Evolutionary conservation across 2,888 invertebrate species (phyloP).

Genomic region (Aricia artaxerxes): DNA sequence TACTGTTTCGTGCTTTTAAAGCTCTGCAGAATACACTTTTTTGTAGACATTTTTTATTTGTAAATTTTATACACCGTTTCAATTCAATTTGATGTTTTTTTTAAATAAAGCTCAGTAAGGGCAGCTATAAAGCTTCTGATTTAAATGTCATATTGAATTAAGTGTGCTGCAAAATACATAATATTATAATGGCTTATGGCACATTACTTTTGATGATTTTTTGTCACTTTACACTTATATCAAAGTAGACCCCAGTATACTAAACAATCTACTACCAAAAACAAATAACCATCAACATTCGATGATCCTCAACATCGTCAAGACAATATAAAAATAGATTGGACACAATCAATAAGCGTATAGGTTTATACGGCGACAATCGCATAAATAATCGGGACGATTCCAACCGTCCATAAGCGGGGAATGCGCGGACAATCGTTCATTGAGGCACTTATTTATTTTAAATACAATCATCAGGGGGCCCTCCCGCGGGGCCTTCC

Average conservation of each 20-base stretch:
- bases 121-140: no score
- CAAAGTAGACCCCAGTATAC: background rate
- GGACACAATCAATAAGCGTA: conserved; percentile 9
- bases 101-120: no score
- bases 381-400: conserved; percentile 61
- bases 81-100: no score
- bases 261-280: background rate
- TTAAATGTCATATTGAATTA: no score
- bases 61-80: no score
- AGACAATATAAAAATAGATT: conserved; percentile 30
- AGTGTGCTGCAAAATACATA: no score
- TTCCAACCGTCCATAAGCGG: conserved; percentile 60
- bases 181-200: no score
- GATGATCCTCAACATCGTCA: background rate
- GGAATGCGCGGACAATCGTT: conserved; percentile 75
- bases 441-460: conserved; percentile 81
- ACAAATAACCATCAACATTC: background rate
- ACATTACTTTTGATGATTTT: background rate
- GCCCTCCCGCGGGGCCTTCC: conserved; percentile 70
- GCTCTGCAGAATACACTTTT: no score
- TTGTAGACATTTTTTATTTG: no score
- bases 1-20: background rate
- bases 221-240: background rate
- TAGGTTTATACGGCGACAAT: conserved; percentile 38
- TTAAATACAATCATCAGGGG: conserved; percentile 80